Conservation (phyloP, 2,113 vertebrate species). For the Xenopus laevis region DNA sequence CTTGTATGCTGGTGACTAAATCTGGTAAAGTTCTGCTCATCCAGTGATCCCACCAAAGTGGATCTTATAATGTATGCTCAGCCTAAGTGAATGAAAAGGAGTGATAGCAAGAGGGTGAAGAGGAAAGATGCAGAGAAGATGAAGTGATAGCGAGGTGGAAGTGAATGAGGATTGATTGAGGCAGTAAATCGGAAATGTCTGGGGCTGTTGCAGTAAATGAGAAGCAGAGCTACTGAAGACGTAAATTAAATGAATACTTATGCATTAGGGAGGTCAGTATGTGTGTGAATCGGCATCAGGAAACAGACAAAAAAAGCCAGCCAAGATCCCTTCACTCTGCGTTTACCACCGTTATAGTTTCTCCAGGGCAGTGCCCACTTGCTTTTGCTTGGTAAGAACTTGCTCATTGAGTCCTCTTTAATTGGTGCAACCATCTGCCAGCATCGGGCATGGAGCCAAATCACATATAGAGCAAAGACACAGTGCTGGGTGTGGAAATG, state of each 20-base stretch:
- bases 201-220: too few relatives aligned
- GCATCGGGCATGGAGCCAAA: conserved; percentile 6
- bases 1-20: too few relatives aligned
- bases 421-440: conserved; percentile 9
- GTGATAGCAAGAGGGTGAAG: not conserved
- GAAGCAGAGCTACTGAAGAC: too few relatives aligned
- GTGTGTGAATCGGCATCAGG: too few relatives aligned
- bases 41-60: not conserved
- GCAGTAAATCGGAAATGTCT: too few relatives aligned
- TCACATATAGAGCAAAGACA: conserved; percentile 8
- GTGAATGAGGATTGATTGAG: not conserved
- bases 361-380: not conserved
- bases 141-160: not conserved
- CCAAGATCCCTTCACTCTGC: too few relatives aligned
- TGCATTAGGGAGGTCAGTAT: too few relatives aligned
- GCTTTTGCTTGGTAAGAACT: not conserved
- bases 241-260: too few relatives aligned
- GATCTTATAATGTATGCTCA: not conserved
- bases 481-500: conserved; percentile 9
- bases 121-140: not conserved
- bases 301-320: too few relatives aligned
- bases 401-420: conserved; percentile 1
- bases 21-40: too few relatives aligned
- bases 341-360: not conserved
- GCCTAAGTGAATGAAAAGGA: not conserved